These are phyloP conservation scores for Trichechus manatus DNA, from an alignment of 2,113 vertebrate species.

Conservation along the genomic window DNA sequence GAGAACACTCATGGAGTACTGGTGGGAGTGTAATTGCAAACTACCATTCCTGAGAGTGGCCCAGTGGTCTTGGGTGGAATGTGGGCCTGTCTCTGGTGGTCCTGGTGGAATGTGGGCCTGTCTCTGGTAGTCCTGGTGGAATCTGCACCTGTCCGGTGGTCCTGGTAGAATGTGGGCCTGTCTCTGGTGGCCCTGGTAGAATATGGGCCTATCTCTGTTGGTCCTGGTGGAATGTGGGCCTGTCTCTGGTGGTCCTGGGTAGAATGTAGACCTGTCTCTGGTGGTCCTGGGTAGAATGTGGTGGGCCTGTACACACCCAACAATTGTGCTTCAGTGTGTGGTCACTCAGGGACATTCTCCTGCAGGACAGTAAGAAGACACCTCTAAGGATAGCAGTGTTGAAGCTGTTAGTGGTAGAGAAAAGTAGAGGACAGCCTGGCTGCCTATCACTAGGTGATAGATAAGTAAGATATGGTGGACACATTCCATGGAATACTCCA, in stretches of 20 bases:
- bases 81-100: too few relatives aligned
- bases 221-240: neutral
- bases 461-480: too few relatives aligned
- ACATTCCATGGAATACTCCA: rapidly evolving
- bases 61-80: too few relatives aligned
- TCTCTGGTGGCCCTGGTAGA: neutral
- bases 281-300: neutral
- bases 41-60: neutral
- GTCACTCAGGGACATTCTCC: neutral
- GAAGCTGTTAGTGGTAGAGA: neutral
- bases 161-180: neutral
- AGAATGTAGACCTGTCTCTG: neutral
- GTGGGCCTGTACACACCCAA: neutral
- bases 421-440: neutral
- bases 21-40: neutral
- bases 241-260: neutral
- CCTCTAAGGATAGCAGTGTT: neutral
- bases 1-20: neutral
- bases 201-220: too few relatives aligned
- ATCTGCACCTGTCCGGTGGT: neutral
- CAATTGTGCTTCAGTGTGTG: neutral
- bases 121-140: neutral
- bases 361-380: neutral
- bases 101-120: neutral
- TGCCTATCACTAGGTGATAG: neutral